Percentiles rank a stretch among this genome's conserved stretches.
These are phyloP conservation scores for Mormyrops boulengeri DNA, from an alignment of 2,797 vertebrate genomes.

Conservation along the genomic window DNA sequence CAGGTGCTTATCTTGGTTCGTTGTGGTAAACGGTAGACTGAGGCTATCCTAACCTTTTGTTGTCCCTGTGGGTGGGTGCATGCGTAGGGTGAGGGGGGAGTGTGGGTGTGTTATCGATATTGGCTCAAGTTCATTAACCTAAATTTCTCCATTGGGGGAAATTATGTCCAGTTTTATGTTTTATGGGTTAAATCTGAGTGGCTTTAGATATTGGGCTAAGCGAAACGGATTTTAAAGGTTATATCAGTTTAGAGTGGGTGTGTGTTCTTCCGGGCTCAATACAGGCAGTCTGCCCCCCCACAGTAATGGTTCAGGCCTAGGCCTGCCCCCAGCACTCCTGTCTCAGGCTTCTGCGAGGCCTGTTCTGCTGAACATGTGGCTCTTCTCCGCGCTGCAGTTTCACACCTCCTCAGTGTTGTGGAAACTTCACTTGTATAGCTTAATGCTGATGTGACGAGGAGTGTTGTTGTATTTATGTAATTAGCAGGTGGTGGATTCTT, in stretches of 20 bases:
- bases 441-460: neutral
- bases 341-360: neutral
- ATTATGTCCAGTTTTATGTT: neutral
- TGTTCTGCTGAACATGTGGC: neutral
- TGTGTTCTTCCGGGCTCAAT: neutral
- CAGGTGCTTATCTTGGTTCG: neutral
- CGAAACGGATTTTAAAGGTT: neutral
- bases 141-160: neutral
- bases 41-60: neutral
- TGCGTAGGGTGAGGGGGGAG: neutral
- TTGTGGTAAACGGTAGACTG: neutral
- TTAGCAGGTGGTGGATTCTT: neutral
- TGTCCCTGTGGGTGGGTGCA: neutral
- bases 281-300: neutral
- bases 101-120: neutral
- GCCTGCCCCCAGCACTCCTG: neutral
- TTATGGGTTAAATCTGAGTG: neutral
- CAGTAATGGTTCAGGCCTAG: neutral
- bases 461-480: neutral
- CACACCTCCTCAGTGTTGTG: neutral
- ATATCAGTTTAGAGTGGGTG: neutral
- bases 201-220: neutral
- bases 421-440: neutral
- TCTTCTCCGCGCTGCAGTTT: neutral
- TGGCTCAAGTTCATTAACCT: neutral